These are phyloP conservation scores for Nebria ingens DNA, from an alignment of 1,140 invertebrate species.

Conservation along the genomic window DNA sequence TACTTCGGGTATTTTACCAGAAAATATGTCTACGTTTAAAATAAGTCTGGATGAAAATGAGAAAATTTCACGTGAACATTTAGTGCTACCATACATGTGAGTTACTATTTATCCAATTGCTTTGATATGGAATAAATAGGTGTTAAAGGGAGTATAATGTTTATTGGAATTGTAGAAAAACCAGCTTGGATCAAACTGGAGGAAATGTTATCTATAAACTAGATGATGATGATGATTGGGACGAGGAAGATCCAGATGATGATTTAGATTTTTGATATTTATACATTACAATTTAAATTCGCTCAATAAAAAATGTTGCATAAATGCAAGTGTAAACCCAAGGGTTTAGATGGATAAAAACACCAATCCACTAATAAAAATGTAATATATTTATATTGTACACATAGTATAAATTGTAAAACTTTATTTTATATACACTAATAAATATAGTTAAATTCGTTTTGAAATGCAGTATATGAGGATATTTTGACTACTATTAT, in stretches of 20 bases:
- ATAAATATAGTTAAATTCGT: no score
- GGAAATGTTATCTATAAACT: conserved; percentile 43
- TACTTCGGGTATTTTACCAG: conserved; percentile 30
- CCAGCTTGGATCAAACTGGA: conserved; percentile 24
- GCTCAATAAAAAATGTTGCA: no score
- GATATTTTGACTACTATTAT: no score
- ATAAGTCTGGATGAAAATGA: conserved; percentile 44
- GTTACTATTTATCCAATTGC: no score
- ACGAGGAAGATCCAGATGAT: conserved; percentile 53
- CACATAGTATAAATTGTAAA: no score
- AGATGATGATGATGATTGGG: conserved; percentile 48
- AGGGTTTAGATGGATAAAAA: no score
- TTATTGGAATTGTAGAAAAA: conserved; percentile 17
- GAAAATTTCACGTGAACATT: conserved; percentile 39
- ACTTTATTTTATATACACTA: no score
- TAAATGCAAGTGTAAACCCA: no score
- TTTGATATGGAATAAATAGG: conserved; percentile 20
- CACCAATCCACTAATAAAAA: no score
- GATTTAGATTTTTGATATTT: conserved; percentile 45
- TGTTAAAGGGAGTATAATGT: conserved; percentile 15
- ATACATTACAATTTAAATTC: no score
- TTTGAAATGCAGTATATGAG: no score
- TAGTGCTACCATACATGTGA: conserved; percentile 46
- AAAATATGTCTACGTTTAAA: conserved; percentile 44
- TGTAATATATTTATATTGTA: no score